Evolutionary conservation across 2,113 vertebrate genomes (phyloP).

Genomic region (Damaliscus lunatus): DNA sequence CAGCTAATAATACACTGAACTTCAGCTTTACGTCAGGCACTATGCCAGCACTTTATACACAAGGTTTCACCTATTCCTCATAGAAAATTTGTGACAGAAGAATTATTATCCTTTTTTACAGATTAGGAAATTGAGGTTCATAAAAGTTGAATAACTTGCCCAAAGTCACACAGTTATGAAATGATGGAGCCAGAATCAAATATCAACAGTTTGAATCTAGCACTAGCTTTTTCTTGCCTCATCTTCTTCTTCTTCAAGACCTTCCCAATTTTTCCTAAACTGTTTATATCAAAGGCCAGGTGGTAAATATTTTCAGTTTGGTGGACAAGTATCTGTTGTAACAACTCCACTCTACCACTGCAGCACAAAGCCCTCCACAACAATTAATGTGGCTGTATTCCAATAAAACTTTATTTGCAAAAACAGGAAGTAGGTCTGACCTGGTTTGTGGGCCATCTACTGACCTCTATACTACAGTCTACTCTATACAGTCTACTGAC

Average conservation of each 20-base stretch:
- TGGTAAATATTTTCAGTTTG: neutral
- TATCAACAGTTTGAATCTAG: neutral
- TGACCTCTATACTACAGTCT: neutral
- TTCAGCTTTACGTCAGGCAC: neutral
- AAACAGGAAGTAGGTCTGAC: neutral
- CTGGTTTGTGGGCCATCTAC: neutral
- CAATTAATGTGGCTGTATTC: neutral
- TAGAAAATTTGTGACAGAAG: neutral
- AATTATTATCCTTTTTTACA: neutral
- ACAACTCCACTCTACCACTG: neutral
- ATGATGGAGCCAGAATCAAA: neutral
- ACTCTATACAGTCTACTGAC: neutral
- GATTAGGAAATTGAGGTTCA: neutral
- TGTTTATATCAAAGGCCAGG: neutral
- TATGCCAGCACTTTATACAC: neutral
- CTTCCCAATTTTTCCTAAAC: neutral
- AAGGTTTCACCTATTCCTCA: neutral
- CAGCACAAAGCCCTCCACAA: rapidly evolving
- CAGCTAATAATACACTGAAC: neutral
- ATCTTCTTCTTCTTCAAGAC: neutral
- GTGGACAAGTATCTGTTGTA: neutral
- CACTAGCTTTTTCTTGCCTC: neutral
- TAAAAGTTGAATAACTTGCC: neutral
- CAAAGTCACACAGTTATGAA: neutral
- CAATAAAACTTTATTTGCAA: neutral